Conservation (phyloP, 2,113 vertebrate species). For the Dasyornis broadbenti region DNA sequence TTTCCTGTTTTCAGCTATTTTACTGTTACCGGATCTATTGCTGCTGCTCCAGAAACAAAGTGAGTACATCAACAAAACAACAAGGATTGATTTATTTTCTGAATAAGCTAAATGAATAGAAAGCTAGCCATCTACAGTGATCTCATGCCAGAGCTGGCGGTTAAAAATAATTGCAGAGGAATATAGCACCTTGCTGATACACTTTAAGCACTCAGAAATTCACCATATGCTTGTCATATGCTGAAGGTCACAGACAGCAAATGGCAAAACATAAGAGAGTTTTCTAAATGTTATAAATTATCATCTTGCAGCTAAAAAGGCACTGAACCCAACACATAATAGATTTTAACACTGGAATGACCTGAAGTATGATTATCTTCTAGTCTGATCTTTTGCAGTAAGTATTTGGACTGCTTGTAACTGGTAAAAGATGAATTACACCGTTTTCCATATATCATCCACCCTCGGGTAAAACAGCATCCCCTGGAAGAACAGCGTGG, state of each 20-base stretch:
- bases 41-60: constrained; percentile 7
- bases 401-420: background rate
- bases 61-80: background rate
- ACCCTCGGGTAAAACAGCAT: background rate
- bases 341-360: background rate
- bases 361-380: background rate
- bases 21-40: background rate
- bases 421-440: background rate
- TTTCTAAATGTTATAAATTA: constrained; percentile 1
- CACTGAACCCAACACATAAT: background rate
- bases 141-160: background rate
- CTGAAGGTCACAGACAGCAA: constrained; percentile 23
- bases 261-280: constrained; percentile 17
- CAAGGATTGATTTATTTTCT: background rate
- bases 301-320: background rate
- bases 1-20: background rate
- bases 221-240: constrained; percentile 27
- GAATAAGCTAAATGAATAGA: background rate
- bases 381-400: background rate
- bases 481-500: background rate
- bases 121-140: background rate
- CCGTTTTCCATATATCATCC: background rate
- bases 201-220: constrained; percentile 34
- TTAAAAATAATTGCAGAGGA: background rate
- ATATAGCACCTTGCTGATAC: background rate